Base-by-base conservation (phyloP, 2,797 vertebrate species). In the Vipera ursinii region DNA sequence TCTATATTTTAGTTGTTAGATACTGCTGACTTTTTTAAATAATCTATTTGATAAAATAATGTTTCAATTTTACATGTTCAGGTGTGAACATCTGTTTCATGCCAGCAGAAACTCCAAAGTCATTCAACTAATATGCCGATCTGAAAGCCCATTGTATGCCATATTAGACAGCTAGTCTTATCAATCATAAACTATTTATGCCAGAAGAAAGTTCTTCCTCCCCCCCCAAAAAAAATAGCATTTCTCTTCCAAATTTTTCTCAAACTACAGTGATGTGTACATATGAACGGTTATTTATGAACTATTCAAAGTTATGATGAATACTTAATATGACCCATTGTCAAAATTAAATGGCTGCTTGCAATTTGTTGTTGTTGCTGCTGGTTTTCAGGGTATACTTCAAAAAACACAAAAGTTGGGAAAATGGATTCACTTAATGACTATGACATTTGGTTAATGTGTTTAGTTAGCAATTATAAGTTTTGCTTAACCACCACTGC, bases 1-100 rank as follows among this genome's bases (percentile, higher is more conserved):
- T 73, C 48, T 91, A 59, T 88, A 69, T 92, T 86, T 15, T 86
- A 86, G 55, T 28, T 20, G 86, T 60, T 87, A 91, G 65, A 92
- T 28, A 65, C 89, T 93, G 44, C 48, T 90, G 32, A 85, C 86
- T 89, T 78, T 78, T 86, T 59, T 6, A 53, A 89, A 91, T 2
- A 88, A 51, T 28, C 88, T 87, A 82, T 82, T 82, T 48, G 20
- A 7, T 82, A 44, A 82, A 82, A 82, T 82, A 82, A 69, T 57
- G 56, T 60, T 88, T 48, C 38, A 5, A 17, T 73, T 26, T 86
- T 86, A 57, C 48, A 32, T 26, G 10, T 12, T 89, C 65, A 88
- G 22, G 15, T 57, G 44, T 12, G 12, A 63, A 7, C 24, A 88
- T 15, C 14, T 85, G 48, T 32, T 63, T 63, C 26, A 65, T 57